A percentile compares a stretch with the other conserved stretches of the same genome.
Conservation (phyloP, 2,888 invertebrate genomes). For the Icerya purchasi region DNA sequence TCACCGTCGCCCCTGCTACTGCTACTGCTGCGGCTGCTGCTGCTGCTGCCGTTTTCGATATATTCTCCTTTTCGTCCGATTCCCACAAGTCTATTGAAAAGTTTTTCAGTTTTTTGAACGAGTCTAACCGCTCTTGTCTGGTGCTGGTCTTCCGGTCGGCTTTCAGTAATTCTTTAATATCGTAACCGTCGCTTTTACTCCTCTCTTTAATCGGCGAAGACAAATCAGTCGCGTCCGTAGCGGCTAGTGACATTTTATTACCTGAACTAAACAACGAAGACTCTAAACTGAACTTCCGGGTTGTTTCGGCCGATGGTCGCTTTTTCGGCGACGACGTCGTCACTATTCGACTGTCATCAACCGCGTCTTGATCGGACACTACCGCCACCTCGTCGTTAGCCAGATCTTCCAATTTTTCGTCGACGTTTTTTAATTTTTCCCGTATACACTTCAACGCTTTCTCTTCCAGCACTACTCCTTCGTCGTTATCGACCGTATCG, state of each 20-base stretch:
- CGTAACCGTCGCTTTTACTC: constrained; percentile 11
- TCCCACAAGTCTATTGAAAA: constrained; percentile 22
- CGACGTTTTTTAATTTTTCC: constrained; percentile 6
- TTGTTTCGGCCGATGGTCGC: neutral
- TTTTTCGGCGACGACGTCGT: neutral
- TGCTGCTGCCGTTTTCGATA: neutral
- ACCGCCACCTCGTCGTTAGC: neutral
- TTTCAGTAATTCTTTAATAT: constrained; percentile 11
- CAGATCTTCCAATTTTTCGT: neutral
- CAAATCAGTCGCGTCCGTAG: constrained; percentile 13
- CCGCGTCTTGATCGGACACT: neutral
- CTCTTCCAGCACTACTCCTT: constrained; percentile 23
- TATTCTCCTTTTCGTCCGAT: constrained; percentile 19
- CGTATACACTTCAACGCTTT: constrained; percentile 16
- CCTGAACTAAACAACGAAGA: too few relatives aligned
- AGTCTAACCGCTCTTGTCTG: constrained; percentile 21
- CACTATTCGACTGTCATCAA: neutral
- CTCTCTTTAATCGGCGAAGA: constrained; percentile 18
- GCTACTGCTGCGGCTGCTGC: neutral
- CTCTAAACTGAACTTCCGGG: neutral
- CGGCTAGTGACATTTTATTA: too few relatives aligned
- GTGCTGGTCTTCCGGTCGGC: constrained; percentile 21
- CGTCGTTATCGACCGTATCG: constrained; percentile 61
- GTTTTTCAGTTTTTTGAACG: constrained; percentile 22
- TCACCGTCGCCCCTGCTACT: neutral